Base-by-base conservation (phyloP, 1,140 invertebrate genomes). In the Cotesia typhae region DNA sequence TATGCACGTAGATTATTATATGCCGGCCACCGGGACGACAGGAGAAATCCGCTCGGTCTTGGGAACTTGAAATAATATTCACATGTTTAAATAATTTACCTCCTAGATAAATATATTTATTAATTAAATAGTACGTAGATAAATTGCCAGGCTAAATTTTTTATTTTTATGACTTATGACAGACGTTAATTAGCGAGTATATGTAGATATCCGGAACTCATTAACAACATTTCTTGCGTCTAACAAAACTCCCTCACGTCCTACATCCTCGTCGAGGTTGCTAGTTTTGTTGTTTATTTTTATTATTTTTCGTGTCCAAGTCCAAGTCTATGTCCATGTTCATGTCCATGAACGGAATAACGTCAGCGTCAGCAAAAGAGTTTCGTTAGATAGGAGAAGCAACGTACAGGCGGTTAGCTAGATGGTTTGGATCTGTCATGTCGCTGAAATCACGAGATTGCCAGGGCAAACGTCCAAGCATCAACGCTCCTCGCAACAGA, bases 141-240 rank as follows among this genome's bases (percentile, higher is more conserved):
- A 35, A 28, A 9, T 47, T 52, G 59, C 38, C 51, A 17, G 53
- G 5, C 41, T 41, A 7, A 5, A 5, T 9, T 9, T 6, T 47
- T 9, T 47, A 47, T 47, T 9, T 9, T 9, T 9, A 47, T 9
- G 6, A 10, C 6, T 47, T 47, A 47, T 47, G 41, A 47, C 41
- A 47, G 41, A 47, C 41, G 41, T 47, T 47, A 47, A 47, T 47
- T 47, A 47, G 41, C 41, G 10, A 52, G 14, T 72, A 38, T 67
- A 67, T 59, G 71, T 68, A 73, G 65, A 71, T 69, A 74, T 72
- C 70, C 73, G 70, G 70, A 72, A 70, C 67, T 75, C 74, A 75
- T 72, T 68, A 72, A 70, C 10, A 51, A 72, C 53, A 67, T 60
- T 53, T 52, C 60, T 67, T 37, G 35, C 51, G 59, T 35, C 64